Percentiles rank a stretch among this genome's conserved stretches.
These are phyloP conservation scores for Neotoma lepida DNA, from an alignment of 2,113 vertebrate species.

Conservation along the genomic window DNA sequence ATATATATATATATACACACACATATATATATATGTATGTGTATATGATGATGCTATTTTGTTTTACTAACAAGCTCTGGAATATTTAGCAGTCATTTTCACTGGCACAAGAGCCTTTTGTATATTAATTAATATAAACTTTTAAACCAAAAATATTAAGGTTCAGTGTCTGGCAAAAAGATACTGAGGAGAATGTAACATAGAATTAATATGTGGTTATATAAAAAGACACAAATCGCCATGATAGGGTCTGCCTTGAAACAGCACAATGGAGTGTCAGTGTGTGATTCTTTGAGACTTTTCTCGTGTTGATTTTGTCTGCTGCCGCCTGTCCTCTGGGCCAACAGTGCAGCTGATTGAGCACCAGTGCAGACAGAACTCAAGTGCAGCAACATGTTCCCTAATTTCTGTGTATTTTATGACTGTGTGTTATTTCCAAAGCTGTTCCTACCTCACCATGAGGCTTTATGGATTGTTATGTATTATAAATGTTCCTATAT, in stretches of 20 bases:
- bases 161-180: conserved; percentile 61
- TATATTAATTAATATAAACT: conserved; percentile 68
- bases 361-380: conserved; percentile 54
- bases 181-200: conserved; percentile 74
- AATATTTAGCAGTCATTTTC: conserved; percentile 69
- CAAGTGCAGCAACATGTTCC: conserved; percentile 66
- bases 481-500: conserved; percentile 65
- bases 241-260: conserved; percentile 65
- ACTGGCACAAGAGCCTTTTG: conserved; percentile 69
- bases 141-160: conserved; percentile 72
- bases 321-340: conserved; percentile 42
- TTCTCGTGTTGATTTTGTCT: conserved; percentile 57
- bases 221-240: conserved; percentile 68
- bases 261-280: conserved; percentile 51
- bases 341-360: conserved; percentile 40
- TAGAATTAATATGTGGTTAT: conserved; percentile 65
- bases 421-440: conserved; percentile 78
- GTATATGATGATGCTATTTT: conserved; percentile 17
- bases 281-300: conserved; percentile 66
- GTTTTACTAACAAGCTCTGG: conserved; percentile 68
- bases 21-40: not conserved
- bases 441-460: conserved; percentile 72
- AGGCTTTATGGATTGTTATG: conserved; percentile 77
- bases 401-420: conserved; percentile 58
- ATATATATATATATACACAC: too few relatives aligned